Conservation (phyloP, 2,113 vertebrate species). For the Leptobrachium ailaonicum region DNA sequence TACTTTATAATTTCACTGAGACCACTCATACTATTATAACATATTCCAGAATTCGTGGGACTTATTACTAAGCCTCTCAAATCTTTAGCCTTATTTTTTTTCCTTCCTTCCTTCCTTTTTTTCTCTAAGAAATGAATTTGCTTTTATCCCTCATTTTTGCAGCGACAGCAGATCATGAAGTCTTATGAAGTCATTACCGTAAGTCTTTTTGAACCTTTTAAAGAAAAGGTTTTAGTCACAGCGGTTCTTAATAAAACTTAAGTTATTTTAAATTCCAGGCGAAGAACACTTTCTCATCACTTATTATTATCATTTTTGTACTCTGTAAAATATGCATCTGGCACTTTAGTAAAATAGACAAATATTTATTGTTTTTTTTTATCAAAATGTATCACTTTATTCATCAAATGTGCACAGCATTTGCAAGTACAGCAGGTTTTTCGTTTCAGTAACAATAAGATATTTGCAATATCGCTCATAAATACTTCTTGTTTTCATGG, state of each 20-base stretch:
- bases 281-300: constrained; percentile 17
- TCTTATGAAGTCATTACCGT: constrained; percentile 63
- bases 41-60: constrained; percentile 47
- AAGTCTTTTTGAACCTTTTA: constrained; percentile 63
- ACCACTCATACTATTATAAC: background rate
- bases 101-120: background rate
- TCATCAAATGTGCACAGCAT: constrained; percentile 39
- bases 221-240: constrained; percentile 50
- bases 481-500: constrained; percentile 18
- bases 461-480: constrained; percentile 41
- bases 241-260: constrained; percentile 52
- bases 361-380: constrained; percentile 31
- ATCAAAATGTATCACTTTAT: constrained; percentile 48
- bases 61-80: constrained; percentile 61
- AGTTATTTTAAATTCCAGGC: constrained; percentile 51
- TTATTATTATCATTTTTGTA: background rate
- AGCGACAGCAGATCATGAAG: constrained; percentile 59
- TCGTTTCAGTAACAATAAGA: constrained; percentile 29
- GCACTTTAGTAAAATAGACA: constrained; percentile 46
- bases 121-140: constrained; percentile 62
- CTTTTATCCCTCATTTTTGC: constrained; percentile 59
- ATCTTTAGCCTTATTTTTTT: constrained; percentile 58
- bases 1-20: background rate
- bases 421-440: constrained; percentile 45
- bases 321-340: constrained; percentile 38